A percentile compares a stretch with the other conserved stretches of the same genome.
Conservation (phyloP, 2,888 invertebrate genomes). For the Chirona hameri region DNA sequence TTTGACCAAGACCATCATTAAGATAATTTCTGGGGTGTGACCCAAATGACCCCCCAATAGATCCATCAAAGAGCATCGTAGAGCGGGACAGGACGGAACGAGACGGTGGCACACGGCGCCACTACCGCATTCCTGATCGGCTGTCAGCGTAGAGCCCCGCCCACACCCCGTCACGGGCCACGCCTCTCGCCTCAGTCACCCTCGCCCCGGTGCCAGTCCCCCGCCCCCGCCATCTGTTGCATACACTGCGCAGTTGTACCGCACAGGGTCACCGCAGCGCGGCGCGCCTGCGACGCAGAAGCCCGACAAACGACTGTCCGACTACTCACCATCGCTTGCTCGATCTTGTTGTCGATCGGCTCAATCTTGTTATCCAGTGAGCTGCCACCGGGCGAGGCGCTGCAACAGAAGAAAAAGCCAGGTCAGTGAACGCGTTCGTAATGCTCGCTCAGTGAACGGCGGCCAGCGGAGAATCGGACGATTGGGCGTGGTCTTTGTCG, state of each 20-base stretch:
- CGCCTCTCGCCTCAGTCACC: not conserved
- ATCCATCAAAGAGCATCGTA: too few species aligned
- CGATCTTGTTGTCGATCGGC: slow-evolving; percentile 40
- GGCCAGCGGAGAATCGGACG: too few species aligned
- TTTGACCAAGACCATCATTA: too few species aligned
- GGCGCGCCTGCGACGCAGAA: not conserved
- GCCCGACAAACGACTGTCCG: not conserved
- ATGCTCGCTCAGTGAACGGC: too few species aligned
- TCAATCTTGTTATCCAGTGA: slow-evolving; percentile 5
- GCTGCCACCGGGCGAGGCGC: not conserved
- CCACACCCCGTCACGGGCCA: not conserved
- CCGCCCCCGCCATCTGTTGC: not conserved
- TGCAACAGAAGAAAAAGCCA: not conserved
- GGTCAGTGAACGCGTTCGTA: too few species aligned
- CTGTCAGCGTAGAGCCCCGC: too few species aligned
- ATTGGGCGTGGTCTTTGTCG: too few species aligned
- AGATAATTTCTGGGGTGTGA: too few species aligned
- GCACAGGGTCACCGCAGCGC: not conserved
- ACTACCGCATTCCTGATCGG: too few species aligned
- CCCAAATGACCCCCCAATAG: too few species aligned
- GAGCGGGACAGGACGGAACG: too few species aligned
- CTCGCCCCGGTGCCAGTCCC: not conserved
- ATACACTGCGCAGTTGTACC: not conserved
- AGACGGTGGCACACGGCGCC: too few species aligned
- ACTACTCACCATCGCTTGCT: slow-evolving; percentile 40